Evolutionary conservation across 1,140 invertebrate species (phyloP), one percentile per base, ranked within the genome.

Genomic region (Plectrocnemia conspersa): DNA sequence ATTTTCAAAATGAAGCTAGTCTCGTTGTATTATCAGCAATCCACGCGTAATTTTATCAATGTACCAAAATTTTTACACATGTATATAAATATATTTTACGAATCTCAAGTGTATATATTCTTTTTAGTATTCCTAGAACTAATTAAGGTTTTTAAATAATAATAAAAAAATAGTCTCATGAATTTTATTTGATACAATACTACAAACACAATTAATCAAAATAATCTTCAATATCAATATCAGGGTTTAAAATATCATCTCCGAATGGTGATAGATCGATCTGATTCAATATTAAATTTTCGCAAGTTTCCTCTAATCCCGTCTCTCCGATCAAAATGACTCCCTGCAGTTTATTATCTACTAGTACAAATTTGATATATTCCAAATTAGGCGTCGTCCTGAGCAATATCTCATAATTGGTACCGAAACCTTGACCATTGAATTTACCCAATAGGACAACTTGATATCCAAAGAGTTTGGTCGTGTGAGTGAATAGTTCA

Each of bases 151-250:
- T n/a, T n/a, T n/a, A n/a, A n/a, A n/a, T n/a, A n/a, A n/a, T n/a
- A 29, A 29, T 29, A 29, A 29, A 9, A 29, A 29, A 9, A 29
- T 29, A 9, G n/a, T 29, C 13, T 29, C 13, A 29, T 29, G n/a
- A 6, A 38, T 11, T 9, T 11, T 38, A 38, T 38, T 9, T 38
- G 10, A 38, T 6, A 38, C 36, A 38, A 6, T 9, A 15, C 15
- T 21, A 9, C 22, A 45, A 18, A 25, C 6, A 21, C 10, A 36
- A n/a, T 77, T 74, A 99, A 82, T 99, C 97, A 84, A 99, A 99
- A 76, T 96, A 99, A 79, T 99, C 97, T 71, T 98, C 95, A 66
- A 99, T 93, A 72, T 99, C 95, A 66, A 98, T 88, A 72, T 91
- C 79, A 15, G 94, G 93, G 78, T 98, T 88, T 3, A 99, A 77